These are phyloP conservation scores for Euschistus heros DNA, from an alignment of 1,140 invertebrate species.

Conservation along the genomic window DNA sequence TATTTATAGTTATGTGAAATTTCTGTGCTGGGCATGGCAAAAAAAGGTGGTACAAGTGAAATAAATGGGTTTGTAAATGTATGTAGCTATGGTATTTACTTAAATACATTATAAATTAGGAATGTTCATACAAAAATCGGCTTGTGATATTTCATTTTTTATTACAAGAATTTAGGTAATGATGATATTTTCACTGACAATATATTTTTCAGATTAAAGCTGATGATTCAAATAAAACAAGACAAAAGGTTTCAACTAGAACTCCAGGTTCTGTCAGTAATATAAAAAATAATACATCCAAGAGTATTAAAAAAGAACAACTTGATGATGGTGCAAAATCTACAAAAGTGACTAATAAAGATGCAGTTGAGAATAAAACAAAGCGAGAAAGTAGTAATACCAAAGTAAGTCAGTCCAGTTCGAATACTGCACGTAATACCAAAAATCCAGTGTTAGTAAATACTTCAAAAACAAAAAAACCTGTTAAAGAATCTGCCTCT, in stretches of 20 bases:
- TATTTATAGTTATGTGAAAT: background rate
- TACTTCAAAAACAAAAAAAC: no score
- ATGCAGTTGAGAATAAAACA: background rate
- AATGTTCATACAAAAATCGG: no score
- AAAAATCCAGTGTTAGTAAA: no score
- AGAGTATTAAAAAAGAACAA: background rate
- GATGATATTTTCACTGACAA: no score
- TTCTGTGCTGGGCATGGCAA: background rate
- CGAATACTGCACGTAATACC: no score
- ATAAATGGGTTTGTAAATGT: slow-evolving; percentile 12
- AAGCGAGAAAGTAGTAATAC: background rate
- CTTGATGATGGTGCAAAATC: background rate
- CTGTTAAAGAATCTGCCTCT: no score
- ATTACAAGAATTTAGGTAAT: no score
- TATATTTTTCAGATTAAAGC: background rate
- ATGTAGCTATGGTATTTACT: background rate
- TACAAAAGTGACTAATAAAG: background rate
- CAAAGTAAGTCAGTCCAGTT: no score
- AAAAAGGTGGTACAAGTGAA: slow-evolving; percentile 8
- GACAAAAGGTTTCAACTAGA: background rate
- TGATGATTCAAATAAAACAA: background rate
- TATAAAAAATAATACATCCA: background rate
- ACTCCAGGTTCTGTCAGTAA: background rate
- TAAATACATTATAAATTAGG: no score
- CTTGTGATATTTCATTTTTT: no score